Base-by-base conservation (phyloP, 2,888 invertebrate genomes). In the Drosophila rubida region DNA sequence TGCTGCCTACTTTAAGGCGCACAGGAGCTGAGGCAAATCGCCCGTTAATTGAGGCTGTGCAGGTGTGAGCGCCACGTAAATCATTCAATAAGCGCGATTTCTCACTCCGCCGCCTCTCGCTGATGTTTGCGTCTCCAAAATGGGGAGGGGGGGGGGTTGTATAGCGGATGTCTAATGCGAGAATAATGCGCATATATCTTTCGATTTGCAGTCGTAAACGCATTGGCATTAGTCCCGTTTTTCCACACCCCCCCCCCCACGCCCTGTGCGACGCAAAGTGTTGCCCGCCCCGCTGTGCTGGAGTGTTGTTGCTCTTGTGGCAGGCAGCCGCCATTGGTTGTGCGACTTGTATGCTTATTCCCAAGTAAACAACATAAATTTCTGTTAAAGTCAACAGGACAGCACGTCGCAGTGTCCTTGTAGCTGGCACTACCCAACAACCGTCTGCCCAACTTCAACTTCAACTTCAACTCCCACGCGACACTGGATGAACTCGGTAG, bases 361-460 rank as follows among this genome's bases (percentile, higher is more conserved):
- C 69, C 50, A 57, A 76, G 85, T 79, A 85, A 85, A 82, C 83
- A 85, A 82, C 80, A 82, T 82, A 82, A 85, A 82, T 85, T 75
- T 79, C 72, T 82, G 83, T 85, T 85, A 82, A 81, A 77, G 80
- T 85, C 82, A 79, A 82, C 80, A 79, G 75, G 66, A 76, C 69
- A 68, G 32, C 32, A 32, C n/a, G 11, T n/a, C n/a, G 41, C 46
- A 50, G 46, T 59, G 60, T 71, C 74, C 78, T 66, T 61, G 62
- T 42, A 13, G 50, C 23, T 46, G 37, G 11, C 32, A 32, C 32
- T 7, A 13, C n/a, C 13, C 11, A 30, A 35, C 44, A 27, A 32
- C 11, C 48, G 32, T 39, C 16, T 11, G 9, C n/a, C 37, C 8
- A 37, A 22, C 19, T 44, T 44, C 30, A 51, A 30, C 51, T 41